Evolutionary conservation across 2,113 vertebrate genomes (phyloP), one percentile per base, ranked within the genome.

Genomic region (Austrofundulus limnaeus): DNA sequence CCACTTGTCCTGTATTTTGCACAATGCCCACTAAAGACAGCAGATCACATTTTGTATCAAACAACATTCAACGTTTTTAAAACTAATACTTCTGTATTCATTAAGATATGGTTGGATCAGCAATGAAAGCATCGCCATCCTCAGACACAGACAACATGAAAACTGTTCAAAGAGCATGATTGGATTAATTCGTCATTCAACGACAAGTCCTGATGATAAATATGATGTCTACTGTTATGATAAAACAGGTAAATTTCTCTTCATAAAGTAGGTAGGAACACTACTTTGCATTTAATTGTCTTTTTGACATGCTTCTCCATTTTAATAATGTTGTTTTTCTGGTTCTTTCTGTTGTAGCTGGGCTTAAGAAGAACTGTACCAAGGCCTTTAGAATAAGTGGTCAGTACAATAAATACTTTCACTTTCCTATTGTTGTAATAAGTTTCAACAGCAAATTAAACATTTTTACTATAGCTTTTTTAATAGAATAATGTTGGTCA

Each of bases 171-270:
- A 79, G 0, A 94, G 94, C 77, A 19, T 73, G 46, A 94, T 86
- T 0, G 96, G 95, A 0, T 5, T 97, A 5, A 88, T 92, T 31
- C 4, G 83, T 8, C 1, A 60, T 41, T 9, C 58, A 5, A 2
- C 0, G 4, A 8, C 23, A 2, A 2, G 0, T 0, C 0, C 2
- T n/a, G 76, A 76, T 0, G 75, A 75, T 0, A 55, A 0, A 0
- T 94, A 65, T 0, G 97, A 98, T 68, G 92, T 91, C 0, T 95
- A 92, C 55, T 98, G 97, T 83, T 98, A 82, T 83, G 92, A 98
- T 31, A 69, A 61, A 0, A 61, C 85, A 90, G 95, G 96, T 98
- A 89, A 85, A 8, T 53, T 37, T 4, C 31, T 31, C 12, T 20
- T 58, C n/a, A 55, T 20, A 11, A 53, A 46, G 34, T 12, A 17